A percentile compares a stretch with the other conserved stretches of the same genome.
These are phyloP conservation scores for Phylloscopus whistleri DNA, from an alignment of 2,113 vertebrate genomes.

Conservation along the genomic window DNA sequence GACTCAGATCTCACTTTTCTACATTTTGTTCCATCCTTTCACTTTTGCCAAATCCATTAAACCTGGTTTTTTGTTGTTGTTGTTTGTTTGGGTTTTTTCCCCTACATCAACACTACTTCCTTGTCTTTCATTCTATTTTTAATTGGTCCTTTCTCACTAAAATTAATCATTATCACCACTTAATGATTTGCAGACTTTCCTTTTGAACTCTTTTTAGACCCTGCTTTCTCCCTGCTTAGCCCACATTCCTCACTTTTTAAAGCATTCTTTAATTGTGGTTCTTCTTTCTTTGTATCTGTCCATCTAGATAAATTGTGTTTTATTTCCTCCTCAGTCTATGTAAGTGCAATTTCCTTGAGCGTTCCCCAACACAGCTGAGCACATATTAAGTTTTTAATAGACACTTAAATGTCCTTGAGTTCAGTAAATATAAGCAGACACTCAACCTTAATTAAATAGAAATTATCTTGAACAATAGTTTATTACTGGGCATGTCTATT, in stretches of 20 bases:
- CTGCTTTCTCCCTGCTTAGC: neutral
- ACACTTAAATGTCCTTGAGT: neutral
- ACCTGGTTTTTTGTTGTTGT: neutral
- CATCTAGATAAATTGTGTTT: neutral
- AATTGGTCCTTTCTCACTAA: neutral
- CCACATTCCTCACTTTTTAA: neutral
- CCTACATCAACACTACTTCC: neutral
- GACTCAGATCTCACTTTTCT: neutral
- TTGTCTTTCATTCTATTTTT: neutral
- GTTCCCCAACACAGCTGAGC: neutral
- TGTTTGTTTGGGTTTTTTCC: too few species aligned
- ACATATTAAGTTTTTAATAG: neutral
- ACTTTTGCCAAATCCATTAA: neutral
- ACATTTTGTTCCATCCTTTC: neutral
- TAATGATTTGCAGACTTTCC: neutral
- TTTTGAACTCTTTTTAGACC: neutral
- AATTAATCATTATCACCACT: neutral
- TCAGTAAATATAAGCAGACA: neutral
- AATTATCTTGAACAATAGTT: neutral
- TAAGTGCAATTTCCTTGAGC: neutral
- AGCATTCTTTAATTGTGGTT: neutral
- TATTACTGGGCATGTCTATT: neutral
- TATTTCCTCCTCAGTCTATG: neutral
- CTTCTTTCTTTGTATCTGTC: neutral
- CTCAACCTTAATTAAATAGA: neutral